A percentile compares a stretch with the other conserved stretches of the same genome.
These are phyloP conservation scores for Lepas anatifera DNA, from an alignment of 2,888 invertebrate species.

Conservation along the genomic window DNA sequence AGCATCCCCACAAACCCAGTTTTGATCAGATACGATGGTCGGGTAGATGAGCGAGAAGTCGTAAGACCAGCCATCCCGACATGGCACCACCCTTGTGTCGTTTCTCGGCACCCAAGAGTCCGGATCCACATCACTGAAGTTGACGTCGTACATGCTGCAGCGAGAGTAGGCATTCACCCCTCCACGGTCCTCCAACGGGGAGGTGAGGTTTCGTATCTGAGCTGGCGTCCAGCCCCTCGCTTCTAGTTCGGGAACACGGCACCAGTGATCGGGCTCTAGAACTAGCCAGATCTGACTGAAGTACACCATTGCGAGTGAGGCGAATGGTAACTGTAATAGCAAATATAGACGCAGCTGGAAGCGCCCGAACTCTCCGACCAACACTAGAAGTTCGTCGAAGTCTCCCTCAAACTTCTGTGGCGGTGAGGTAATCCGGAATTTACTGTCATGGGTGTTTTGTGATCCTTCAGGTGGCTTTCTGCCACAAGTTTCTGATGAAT, in stretches of 20 bases:
- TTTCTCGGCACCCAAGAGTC: conserved; percentile 50
- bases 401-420: conserved; percentile 36
- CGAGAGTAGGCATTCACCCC: conserved; percentile 39
- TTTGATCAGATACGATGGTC: conserved; percentile 69
- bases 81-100: conserved; percentile 54
- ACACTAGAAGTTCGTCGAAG: conserved; percentile 69
- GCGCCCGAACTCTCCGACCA: conserved; percentile 70
- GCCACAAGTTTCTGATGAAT: no score
- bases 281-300: conserved; percentile 30
- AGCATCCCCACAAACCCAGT: conserved; percentile 77
- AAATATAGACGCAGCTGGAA: conserved; percentile 45
- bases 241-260: conserved; percentile 55
- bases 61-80: conserved; percentile 69
- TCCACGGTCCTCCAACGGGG: conserved; percentile 41
- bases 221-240: conserved; percentile 47
- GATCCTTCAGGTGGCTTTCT: no score
- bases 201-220: conserved; percentile 43
- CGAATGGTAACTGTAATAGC: conserved; percentile 51
- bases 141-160: conserved; percentile 64
- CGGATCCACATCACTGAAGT: conserved; percentile 45
- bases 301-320: conserved; percentile 31
- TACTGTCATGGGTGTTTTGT: no score
- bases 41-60: conserved; percentile 66
- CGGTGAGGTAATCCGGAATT: no score
- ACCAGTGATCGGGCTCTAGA: conserved; percentile 80